A percentile compares a stretch with the other conserved stretches of the same genome.
Evolutionary conservation across 2,797 vertebrate species (phyloP).

Genomic region (Scolopax rusticola): DNA sequence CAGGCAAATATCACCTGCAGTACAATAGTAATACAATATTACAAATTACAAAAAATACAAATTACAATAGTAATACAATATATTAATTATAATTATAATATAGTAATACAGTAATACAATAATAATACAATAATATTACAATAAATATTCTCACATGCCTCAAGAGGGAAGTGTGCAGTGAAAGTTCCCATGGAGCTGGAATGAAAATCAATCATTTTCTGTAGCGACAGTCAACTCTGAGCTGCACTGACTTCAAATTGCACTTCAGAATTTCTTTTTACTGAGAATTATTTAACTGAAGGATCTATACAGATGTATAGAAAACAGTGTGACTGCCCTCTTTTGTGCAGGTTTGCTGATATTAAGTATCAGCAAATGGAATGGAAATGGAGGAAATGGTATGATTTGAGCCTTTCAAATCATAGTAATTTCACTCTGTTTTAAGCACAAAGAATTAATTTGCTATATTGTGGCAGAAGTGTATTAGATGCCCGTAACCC

Average conservation of each 20-base stretch:
- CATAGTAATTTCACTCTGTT: neutral
- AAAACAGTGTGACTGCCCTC: neutral
- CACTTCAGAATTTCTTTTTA: neutral
- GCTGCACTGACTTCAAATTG: fast-evolving
- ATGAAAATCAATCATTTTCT: neutral
- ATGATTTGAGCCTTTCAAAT: neutral
- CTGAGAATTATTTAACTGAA: neutral
- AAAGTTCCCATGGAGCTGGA: neutral
- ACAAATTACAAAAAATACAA: no score
- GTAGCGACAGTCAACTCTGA: neutral
- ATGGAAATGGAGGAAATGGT: neutral
- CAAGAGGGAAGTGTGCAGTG: neutral
- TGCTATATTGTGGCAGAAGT: neutral
- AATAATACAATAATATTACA: neutral
- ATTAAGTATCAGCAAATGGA: neutral
- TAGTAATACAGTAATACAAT: no score
- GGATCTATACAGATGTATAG: neutral
- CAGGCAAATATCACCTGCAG: neutral
- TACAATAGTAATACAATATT: neutral
- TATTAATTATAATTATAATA: no score
- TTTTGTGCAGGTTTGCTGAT: neutral
- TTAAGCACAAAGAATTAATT: neutral
- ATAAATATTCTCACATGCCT: neutral
- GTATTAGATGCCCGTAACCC: neutral
- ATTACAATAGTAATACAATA: no score